Evolutionary conservation across 2,113 vertebrate genomes (phyloP).

Genomic region (Perccottus glenii): DNA sequence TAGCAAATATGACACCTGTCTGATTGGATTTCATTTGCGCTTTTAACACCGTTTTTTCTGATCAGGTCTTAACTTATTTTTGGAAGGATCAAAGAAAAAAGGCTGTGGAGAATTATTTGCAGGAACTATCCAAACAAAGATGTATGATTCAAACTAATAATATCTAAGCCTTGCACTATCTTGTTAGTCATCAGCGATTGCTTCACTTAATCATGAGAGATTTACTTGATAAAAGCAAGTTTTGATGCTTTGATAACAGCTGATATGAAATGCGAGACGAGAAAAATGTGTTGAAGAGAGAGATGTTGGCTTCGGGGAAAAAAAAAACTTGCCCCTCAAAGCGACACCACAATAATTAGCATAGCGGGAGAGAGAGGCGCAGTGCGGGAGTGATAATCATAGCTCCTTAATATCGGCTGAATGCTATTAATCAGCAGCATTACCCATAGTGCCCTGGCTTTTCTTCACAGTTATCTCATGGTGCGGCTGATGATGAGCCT

Average conservation of each 20-base stretch:
- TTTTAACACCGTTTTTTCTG: conserved; percentile 8
- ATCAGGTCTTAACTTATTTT: conserved; percentile 8
- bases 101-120: conserved; percentile 2
- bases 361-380: conserved; percentile 67
- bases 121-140: conserved; percentile 34
- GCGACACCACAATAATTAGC: conserved; percentile 77
- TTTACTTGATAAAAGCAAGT: conserved; percentile 48
- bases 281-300: conserved; percentile 36
- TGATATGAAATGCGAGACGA: conserved; percentile 49
- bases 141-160: conserved; percentile 34
- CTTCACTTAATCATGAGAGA: conserved; percentile 57
- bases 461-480: conserved; percentile 67
- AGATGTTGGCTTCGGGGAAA: conserved; percentile 7
- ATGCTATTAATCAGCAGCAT: conserved; percentile 79
- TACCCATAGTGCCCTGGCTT: conserved; percentile 73
- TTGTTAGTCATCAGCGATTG: conserved; percentile 47
- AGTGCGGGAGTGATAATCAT: conserved; percentile 74
- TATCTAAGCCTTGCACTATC: conserved; percentile 31
- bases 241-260: conserved; percentile 65
- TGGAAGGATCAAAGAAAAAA: conserved; percentile 14
- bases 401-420: conserved; percentile 77
- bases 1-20: conserved; percentile 22
- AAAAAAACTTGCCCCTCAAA: conserved; percentile 59
- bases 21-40: conserved; percentile 16
- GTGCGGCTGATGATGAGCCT: conserved; percentile 63